Evolutionary conservation across 2,113 vertebrate genomes (phyloP).

Genomic region (Ptilonorhynchus violaceus): DNA sequence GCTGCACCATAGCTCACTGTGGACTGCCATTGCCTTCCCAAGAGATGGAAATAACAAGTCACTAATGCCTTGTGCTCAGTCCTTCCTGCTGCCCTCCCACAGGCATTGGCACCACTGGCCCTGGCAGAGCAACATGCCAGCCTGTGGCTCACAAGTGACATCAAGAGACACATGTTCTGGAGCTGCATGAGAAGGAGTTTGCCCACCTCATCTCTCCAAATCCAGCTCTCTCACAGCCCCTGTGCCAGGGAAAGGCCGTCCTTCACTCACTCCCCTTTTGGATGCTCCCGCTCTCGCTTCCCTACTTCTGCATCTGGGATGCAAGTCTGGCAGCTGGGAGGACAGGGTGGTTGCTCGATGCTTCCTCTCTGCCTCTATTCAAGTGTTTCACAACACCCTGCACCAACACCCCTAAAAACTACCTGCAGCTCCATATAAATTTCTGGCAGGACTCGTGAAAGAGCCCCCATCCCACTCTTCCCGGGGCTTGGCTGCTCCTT

Average conservation of each 20-base stretch:
- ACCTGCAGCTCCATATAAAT: neutral
- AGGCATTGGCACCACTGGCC: neutral
- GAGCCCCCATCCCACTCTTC: neutral
- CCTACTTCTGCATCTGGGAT: neutral
- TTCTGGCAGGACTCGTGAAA: neutral
- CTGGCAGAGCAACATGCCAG: neutral
- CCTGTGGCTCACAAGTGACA: neutral
- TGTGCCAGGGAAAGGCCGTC: neutral
- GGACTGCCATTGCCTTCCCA: neutral
- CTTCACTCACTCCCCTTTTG: neutral
- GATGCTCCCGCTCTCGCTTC: neutral
- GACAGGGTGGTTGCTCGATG: neutral
- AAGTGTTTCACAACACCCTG: slow-evolving; percentile 13
- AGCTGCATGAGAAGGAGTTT: neutral
- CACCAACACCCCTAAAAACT: neutral
- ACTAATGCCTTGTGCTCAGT: neutral
- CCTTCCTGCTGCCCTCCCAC: neutral
- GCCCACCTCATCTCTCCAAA: neutral
- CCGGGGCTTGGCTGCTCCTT: neutral
- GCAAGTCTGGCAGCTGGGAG: neutral
- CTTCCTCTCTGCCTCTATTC: neutral
- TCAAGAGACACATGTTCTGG: neutral
- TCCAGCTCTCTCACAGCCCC: neutral
- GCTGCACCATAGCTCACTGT: neutral
- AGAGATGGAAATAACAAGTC: neutral